Percentiles rank a stretch among this genome's conserved stretches.
These are phyloP conservation scores for Sciurus niger DNA, from an alignment of 2,113 vertebrate genomes.

Conservation along the genomic window DNA sequence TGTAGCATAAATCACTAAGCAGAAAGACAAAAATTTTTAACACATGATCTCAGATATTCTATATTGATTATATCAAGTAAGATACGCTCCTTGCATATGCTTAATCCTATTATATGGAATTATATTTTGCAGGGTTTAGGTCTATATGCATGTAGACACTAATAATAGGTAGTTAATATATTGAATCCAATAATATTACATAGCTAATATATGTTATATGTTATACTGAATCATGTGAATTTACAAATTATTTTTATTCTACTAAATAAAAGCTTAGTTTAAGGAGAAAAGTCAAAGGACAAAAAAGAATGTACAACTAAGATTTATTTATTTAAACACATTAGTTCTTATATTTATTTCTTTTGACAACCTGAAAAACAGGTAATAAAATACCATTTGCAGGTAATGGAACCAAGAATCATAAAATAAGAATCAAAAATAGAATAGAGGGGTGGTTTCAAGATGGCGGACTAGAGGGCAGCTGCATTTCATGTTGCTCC, in stretches of 20 bases:
- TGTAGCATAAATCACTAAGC: neutral
- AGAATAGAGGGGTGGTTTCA: neutral
- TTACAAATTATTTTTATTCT: neutral
- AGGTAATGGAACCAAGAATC: neutral
- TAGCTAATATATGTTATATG: neutral
- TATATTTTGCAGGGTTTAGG: neutral
- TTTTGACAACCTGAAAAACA: neutral
- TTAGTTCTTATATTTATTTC: neutral
- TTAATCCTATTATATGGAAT: neutral
- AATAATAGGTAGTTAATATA: neutral
- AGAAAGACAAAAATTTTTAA: neutral
- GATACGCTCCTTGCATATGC: rapidly evolving
- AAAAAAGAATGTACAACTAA: neutral
- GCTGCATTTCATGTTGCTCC: no score
- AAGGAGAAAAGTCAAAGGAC: neutral
- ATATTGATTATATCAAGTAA: neutral
- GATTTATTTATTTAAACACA: neutral
- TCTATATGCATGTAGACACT: neutral
- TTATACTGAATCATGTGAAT: neutral
- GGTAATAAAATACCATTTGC: neutral
- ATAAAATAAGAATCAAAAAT: neutral
- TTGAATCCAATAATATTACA: neutral
- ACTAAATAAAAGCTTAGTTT: neutral
- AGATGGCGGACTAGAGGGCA: no score
- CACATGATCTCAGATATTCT: neutral